phyloP scores from a whole-genome alignment of 2,888 invertebrate genomes.

The Blera fallax region DNA sequence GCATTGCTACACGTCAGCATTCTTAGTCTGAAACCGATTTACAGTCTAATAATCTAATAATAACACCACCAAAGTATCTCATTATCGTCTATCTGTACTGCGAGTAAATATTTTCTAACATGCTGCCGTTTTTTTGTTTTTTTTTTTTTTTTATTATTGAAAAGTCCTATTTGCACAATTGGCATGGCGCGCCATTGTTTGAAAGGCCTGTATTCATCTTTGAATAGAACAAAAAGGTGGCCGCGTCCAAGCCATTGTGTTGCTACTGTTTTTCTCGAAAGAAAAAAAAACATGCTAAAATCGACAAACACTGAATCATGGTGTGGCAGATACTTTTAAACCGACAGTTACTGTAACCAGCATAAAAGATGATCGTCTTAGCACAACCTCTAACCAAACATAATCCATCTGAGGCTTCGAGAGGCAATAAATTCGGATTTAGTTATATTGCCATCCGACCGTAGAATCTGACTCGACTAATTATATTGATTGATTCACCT shows the following conservation, averaged over 20 bases:
- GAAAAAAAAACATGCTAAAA: background rate
- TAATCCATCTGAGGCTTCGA: background rate
- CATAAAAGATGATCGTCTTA: background rate
- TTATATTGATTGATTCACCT: constrained; percentile 29
- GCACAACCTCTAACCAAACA: background rate
- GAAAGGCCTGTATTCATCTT: background rate
- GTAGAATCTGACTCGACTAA: background rate
- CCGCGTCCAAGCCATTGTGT: background rate
- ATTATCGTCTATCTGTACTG: background rate
- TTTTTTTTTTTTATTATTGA: background rate
- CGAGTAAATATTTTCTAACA: constrained; percentile 14
- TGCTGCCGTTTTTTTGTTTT: background rate
- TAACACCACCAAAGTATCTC: background rate
- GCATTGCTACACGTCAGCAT: too few species aligned
- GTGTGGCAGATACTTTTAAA: background rate
- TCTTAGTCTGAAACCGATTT: background rate
- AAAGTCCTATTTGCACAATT: constrained; percentile 42
- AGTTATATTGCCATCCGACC: background rate
- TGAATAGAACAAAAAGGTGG: background rate
- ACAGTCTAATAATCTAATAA: background rate
- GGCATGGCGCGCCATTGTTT: constrained; percentile 22
- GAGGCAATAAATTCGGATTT: constrained; percentile 29
- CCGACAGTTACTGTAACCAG: background rate
- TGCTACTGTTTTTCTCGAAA: background rate
- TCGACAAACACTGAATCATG: background rate